phyloP scores from a whole-genome alignment of 2,888 invertebrate species.

The Agrotis segetum region DNA sequence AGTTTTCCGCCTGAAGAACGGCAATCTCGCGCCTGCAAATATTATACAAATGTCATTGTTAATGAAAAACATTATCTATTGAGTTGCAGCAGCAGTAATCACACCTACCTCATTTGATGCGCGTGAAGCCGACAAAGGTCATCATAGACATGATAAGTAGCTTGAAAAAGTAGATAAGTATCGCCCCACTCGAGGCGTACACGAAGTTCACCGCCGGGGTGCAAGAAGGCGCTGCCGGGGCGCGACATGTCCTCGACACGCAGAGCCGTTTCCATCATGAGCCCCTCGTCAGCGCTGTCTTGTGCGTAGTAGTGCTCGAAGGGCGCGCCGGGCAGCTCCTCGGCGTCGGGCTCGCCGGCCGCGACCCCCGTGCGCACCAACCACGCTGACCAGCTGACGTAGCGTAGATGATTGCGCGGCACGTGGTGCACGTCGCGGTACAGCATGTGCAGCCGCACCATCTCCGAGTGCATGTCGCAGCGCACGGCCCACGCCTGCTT shows the following conservation, averaged over 20 bases:
- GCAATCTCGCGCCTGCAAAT: slow-evolving; percentile 93
- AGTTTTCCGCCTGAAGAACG: slow-evolving; percentile 95
- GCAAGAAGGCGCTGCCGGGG: slow-evolving; percentile 93
- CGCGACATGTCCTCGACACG: slow-evolving; percentile 93
- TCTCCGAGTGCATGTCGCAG: slow-evolving; percentile 94
- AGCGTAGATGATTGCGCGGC: slow-evolving; percentile 94
- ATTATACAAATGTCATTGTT: slow-evolving; percentile 19
- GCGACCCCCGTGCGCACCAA: slow-evolving; percentile 89
- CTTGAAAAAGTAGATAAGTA: slow-evolving; percentile 95
- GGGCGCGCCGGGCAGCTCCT: slow-evolving; percentile 93
- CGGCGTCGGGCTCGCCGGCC: slow-evolving; percentile 92
- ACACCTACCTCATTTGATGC: slow-evolving; percentile 94
- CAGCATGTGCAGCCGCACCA: slow-evolving; percentile 93
- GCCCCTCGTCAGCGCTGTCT: slow-evolving; percentile 94
- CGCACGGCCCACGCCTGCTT: slow-evolving; percentile 95
- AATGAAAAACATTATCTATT: not conserved
- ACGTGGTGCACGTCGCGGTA: slow-evolving; percentile 95
- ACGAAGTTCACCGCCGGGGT: slow-evolving; percentile 93
- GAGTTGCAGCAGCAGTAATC: not conserved
- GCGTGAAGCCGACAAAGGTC: slow-evolving; percentile 95
- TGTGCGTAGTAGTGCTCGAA: slow-evolving; percentile 95
- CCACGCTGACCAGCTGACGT: slow-evolving; percentile 94
- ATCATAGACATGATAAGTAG: slow-evolving; percentile 96
- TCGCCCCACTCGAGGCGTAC: slow-evolving; percentile 96
- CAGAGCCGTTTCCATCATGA: slow-evolving; percentile 95